A percentile compares a stretch with the other conserved stretches of the same genome.
These are phyloP conservation scores for Hypselothyrea guttata DNA, from an alignment of 2,888 invertebrate species.

Conservation along the genomic window DNA sequence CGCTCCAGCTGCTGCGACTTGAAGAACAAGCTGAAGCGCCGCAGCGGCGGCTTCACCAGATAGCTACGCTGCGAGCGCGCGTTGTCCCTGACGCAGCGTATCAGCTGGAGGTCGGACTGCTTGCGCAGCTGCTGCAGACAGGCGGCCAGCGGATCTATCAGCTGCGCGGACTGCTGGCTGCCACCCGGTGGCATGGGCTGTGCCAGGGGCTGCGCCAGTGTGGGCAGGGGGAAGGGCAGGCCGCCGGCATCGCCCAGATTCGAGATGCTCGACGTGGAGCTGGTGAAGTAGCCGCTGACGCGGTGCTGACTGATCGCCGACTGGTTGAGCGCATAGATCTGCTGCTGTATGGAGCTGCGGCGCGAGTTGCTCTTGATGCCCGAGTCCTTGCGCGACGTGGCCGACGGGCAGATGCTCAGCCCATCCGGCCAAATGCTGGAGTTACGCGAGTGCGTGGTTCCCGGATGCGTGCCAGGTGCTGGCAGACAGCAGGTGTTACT, in stretches of 20 bases:
- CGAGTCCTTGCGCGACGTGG: conserved; percentile 93
- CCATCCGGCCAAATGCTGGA: conserved; percentile 84
- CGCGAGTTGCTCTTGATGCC: conserved; percentile 93
- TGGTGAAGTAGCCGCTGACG: conserved; percentile 94
- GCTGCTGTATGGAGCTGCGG: conserved; percentile 92
- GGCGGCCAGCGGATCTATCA: conserved; percentile 86
- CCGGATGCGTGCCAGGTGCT: conserved; percentile 18
- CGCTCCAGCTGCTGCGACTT: conserved; percentile 90
- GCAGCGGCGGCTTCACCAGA: conserved; percentile 93
- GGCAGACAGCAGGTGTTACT: conserved; percentile 32
- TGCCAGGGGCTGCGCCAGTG: conserved; percentile 82
- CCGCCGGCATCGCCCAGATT: conserved; percentile 73
- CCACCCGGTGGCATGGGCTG: conserved; percentile 80
- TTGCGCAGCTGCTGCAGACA: conserved; percentile 92
- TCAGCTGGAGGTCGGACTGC: conserved; percentile 94
- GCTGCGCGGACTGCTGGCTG: conserved; percentile 81
- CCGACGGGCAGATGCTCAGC: conserved; percentile 88
- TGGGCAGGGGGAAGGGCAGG: conserved; percentile 25
- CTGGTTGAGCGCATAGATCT: conserved; percentile 87
- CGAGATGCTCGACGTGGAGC: conserved; percentile 88
- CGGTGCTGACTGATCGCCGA: conserved; percentile 90
- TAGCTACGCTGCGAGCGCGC: conserved; percentile 92
- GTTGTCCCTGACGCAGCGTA: conserved; percentile 93
- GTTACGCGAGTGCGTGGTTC: conserved; percentile 67
- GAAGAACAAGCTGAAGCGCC: conserved; percentile 91